These are phyloP conservation scores for Carcina quercana DNA, from an alignment of 2,888 invertebrate species.

Conservation along the genomic window DNA sequence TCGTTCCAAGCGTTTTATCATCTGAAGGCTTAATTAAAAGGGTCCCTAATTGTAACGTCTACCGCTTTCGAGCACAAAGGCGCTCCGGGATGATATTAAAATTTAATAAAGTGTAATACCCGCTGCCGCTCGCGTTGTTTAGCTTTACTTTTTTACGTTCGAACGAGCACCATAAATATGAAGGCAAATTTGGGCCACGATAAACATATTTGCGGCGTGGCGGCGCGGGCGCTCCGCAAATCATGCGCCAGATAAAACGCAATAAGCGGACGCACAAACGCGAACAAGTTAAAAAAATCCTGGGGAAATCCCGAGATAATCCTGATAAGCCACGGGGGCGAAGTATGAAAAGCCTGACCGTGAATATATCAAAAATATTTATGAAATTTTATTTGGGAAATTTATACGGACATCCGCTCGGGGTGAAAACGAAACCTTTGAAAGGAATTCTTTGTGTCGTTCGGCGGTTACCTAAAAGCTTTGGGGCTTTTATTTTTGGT, in stretches of 20 bases:
- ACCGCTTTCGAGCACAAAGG: constrained; percentile 34
- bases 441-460: constrained; percentile 30
- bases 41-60: constrained; percentile 36
- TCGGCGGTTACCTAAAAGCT: constrained; percentile 18
- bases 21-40: constrained; percentile 39
- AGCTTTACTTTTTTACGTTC: constrained; percentile 38
- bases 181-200: constrained; percentile 42
- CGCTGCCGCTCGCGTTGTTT: constrained; percentile 32
- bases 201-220: constrained; percentile 50
- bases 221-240: constrained; percentile 35
- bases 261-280: constrained; percentile 58
- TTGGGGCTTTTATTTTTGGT: constrained; percentile 20
- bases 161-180: constrained; percentile 40
- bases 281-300: constrained; percentile 59
- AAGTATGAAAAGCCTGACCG: constrained; percentile 66
- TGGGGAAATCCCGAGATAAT: constrained; percentile 58
- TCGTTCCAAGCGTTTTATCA: constrained; percentile 11
- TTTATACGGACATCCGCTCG: constrained; percentile 38
- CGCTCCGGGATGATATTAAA: constrained; percentile 46
- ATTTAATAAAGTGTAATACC: constrained; percentile 51
- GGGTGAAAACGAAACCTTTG: constrained; percentile 31
- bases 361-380: constrained; percentile 69
- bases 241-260: constrained; percentile 50
- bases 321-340: constrained; percentile 67
- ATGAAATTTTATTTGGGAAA: constrained; percentile 54